Conservation (phyloP, 2,888 invertebrate species). For the Tinea pellionella region DNA sequence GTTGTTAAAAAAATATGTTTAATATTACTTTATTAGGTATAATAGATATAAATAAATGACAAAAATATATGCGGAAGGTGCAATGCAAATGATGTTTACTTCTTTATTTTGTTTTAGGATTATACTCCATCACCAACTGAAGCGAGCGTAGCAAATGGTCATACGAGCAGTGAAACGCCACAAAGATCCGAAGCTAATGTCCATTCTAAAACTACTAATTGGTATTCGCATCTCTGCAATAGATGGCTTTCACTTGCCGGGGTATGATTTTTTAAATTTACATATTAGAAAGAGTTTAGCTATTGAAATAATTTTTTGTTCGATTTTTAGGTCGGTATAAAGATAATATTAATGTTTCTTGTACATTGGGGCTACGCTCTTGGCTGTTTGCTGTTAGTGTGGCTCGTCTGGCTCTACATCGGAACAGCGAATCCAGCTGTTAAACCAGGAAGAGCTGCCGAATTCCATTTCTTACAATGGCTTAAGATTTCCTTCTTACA, state of each 20-base stretch:
- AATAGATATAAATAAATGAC: too few species aligned
- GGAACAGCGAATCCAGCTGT: conserved; percentile 96
- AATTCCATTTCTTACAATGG: conserved; percentile 86
- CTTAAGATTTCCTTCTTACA: conserved; percentile 77
- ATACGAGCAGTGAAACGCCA: conserved; percentile 36
- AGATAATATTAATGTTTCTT: conserved; percentile 89
- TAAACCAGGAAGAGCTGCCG: conserved; percentile 88
- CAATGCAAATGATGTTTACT: too few species aligned
- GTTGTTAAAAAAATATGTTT: too few species aligned
- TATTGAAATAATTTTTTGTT: too few species aligned
- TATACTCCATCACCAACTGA: conserved; percentile 62
- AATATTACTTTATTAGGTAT: too few species aligned
- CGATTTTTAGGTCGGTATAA: conserved; percentile 79
- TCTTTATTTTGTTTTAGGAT: conserved; percentile 22
- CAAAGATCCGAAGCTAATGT: conserved; percentile 74
- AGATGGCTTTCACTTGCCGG: conserved; percentile 93
- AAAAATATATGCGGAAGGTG: too few species aligned
- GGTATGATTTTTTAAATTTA: conserved; percentile 76
- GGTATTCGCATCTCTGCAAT: conserved; percentile 95
- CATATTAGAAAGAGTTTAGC: too few species aligned
- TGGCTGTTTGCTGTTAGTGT: conserved; percentile 82
- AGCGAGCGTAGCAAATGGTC: conserved; percentile 46
- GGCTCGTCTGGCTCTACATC: conserved; percentile 93
- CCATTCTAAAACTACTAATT: conserved; percentile 91
- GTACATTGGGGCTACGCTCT: conserved; percentile 95